These are phyloP conservation scores for Pituophis catenifer DNA, from an alignment of 2,113 vertebrate species.

Conservation along the genomic window DNA sequence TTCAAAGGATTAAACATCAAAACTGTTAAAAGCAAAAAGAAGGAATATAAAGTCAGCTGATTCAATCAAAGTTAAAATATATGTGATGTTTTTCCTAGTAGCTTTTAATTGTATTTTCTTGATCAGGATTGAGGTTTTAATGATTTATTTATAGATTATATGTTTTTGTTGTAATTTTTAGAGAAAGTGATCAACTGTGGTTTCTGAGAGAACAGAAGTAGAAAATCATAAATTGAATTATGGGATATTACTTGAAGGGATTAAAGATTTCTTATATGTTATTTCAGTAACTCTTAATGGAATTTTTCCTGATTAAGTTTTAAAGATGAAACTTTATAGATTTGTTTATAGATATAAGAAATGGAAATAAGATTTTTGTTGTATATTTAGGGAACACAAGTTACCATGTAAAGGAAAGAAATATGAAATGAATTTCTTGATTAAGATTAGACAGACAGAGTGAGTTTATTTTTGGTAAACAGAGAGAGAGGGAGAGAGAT, in stretches of 20 bases:
- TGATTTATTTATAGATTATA: neutral
- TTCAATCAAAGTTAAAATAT: neutral
- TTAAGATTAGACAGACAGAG: neutral
- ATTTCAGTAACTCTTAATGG: neutral
- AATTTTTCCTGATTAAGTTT: neutral
- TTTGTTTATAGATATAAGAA: neutral
- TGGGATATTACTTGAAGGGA: neutral
- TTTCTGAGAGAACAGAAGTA: neutral
- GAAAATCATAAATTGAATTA: neutral
- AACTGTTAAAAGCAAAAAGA: neutral
- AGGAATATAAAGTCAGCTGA: neutral
- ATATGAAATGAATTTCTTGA: neutral
- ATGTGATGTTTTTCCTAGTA: neutral
- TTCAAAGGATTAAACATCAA: neutral
- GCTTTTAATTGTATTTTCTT: neutral
- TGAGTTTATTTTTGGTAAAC: neutral
- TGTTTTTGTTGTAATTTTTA: neutral
- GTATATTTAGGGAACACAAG: neutral
- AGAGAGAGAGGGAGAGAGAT: too few relatives aligned
- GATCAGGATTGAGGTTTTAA: neutral
- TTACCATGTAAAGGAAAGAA: neutral
- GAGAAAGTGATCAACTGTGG: neutral
- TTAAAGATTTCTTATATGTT: neutral
- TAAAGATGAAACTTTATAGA: neutral
- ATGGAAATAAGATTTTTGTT: neutral